Percentiles rank a stretch among this genome's conserved stretches.
These are phyloP conservation scores for Synergus laeviventris DNA, from an alignment of 2,888 invertebrate genomes.

Conservation along the genomic window DNA sequence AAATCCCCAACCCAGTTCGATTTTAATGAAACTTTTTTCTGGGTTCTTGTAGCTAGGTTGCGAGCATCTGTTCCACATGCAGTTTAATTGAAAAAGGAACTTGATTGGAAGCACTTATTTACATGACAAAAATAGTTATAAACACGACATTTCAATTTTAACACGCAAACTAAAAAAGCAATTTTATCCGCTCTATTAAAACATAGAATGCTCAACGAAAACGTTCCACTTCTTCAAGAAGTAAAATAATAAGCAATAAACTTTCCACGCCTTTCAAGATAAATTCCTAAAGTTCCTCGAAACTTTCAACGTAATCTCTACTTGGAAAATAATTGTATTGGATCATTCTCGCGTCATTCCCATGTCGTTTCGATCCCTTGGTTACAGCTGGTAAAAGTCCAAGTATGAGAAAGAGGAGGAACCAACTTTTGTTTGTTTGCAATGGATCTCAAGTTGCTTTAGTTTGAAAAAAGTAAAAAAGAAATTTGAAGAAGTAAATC, in stretches of 20 bases:
- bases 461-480: conserved; percentile 6
- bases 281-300: not conserved
- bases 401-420: not conserved
- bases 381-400: not conserved
- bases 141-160: too few relatives aligned
- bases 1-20: too few relatives aligned
- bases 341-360: not conserved
- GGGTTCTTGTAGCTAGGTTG: too few relatives aligned
- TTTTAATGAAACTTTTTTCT: too few relatives aligned
- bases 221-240: not conserved
- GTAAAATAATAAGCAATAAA: not conserved
- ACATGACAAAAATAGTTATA: too few relatives aligned
- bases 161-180: not conserved
- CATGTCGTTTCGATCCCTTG: not conserved
- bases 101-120: too few relatives aligned
- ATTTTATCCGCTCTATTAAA: not conserved
- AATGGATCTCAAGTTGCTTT: not conserved
- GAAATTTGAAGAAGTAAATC: not conserved
- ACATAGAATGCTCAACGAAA: not conserved
- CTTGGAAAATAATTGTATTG: conserved; percentile 7
- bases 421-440: conserved; percentile 22
- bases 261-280: not conserved
- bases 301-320: not conserved
- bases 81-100: too few relatives aligned
- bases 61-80: too few relatives aligned